A percentile compares a stretch with the other conserved stretches of the same genome.
Evolutionary conservation across 2,888 invertebrate species (phyloP).

Genomic region (Augiades crinisus): DNA sequence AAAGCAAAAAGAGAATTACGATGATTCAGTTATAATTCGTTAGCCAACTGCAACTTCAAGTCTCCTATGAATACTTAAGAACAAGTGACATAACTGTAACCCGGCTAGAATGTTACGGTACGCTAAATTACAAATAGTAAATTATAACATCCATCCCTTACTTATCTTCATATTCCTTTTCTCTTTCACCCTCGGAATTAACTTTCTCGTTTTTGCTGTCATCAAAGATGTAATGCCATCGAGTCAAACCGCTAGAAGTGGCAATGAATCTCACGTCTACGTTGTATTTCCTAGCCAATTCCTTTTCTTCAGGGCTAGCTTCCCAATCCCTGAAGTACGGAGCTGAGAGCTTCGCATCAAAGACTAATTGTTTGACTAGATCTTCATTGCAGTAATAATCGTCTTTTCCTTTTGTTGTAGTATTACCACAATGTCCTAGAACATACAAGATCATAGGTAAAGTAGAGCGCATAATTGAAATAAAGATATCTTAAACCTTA

Average conservation of each 20-base stretch:
- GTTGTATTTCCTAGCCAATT: slow-evolving; percentile 84
- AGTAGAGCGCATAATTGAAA: no score
- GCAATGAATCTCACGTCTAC: slow-evolving; percentile 91
- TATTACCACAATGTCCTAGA: slow-evolving; percentile 84
- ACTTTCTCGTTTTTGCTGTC: slow-evolving; percentile 78
- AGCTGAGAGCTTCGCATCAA: slow-evolving; percentile 90
- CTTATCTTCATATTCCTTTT: slow-evolving; percentile 52
- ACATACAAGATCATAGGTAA: background rate
- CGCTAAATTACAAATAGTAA: no score
- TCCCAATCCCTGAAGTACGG: slow-evolving; percentile 82
- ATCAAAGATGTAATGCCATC: slow-evolving; percentile 90
- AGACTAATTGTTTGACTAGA: slow-evolving; percentile 90
- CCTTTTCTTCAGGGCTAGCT: slow-evolving; percentile 69
- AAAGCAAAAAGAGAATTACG: no score
- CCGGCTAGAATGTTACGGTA: no score
- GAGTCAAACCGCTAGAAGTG: slow-evolving; percentile 93
- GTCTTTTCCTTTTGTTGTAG: slow-evolving; percentile 79
- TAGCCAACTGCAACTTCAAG: no score
- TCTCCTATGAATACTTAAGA: no score
- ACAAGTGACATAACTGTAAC: no score
- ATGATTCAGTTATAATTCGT: no score
- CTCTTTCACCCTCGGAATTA: slow-evolving; percentile 52
- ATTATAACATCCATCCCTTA: no score
- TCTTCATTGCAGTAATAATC: slow-evolving; percentile 93
- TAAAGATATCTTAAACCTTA: no score